Percentiles rank a stretch among this genome's conserved stretches.
These are phyloP conservation scores for Linepithema humile DNA, from an alignment of 1,140 invertebrate genomes.

Conservation along the genomic window DNA sequence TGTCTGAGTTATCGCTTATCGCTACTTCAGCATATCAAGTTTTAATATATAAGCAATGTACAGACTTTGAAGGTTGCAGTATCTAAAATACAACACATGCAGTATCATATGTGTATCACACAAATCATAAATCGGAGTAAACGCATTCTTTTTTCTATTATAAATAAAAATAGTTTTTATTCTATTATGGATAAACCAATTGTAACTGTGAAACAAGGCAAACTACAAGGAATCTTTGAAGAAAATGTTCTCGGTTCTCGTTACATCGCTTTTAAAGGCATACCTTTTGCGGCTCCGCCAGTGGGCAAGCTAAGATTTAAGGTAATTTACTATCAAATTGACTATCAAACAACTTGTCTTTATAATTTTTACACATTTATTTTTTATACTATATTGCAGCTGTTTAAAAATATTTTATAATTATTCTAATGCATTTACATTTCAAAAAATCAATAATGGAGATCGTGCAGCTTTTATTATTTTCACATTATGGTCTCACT, in stretches of 20 bases:
- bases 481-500: neutral
- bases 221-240: constrained; percentile 31
- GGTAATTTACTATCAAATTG: constrained; percentile 23
- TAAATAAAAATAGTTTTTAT: neutral
- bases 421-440: neutral
- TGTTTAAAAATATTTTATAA: neutral
- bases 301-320: constrained; percentile 57
- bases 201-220: constrained; percentile 38
- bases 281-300: constrained; percentile 62
- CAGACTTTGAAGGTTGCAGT: no score
- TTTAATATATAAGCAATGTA: no score
- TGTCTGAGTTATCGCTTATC: no score
- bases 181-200: neutral
- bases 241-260: constrained; percentile 18
- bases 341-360: neutral
- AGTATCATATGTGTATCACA: no score
- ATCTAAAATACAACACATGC: no score
- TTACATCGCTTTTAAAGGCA: constrained; percentile 57
- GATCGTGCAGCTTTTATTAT: no score
- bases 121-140: no score
- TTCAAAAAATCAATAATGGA: neutral
- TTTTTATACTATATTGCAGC: neutral
- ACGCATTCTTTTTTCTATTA: no score
- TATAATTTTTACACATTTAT: neutral
- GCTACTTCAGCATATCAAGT: no score